Percentiles rank a stretch among this genome's conserved stretches.
These are phyloP conservation scores for Drosophila cardini DNA, from an alignment of 1,140 invertebrate species.

Conservation along the genomic window DNA sequence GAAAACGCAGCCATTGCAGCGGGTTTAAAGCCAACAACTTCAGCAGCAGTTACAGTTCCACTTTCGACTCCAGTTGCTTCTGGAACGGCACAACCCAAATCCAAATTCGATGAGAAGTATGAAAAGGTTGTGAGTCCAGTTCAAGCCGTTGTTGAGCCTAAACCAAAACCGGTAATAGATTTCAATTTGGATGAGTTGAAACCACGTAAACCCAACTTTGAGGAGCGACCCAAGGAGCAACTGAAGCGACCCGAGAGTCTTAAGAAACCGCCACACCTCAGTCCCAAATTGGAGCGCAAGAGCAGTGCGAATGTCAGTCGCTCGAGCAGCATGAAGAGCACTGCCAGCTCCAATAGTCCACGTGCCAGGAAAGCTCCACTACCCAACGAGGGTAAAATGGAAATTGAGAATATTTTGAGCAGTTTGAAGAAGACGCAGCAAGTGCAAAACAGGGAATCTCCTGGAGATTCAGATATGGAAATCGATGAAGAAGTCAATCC, in stretches of 20 bases:
- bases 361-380: slow-evolving; percentile 37
- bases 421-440: slow-evolving; percentile 63
- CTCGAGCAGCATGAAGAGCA: slow-evolving; percentile 66
- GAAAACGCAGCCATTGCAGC: slow-evolving; percentile 75
- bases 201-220: slow-evolving; percentile 71
- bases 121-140: slow-evolving; percentile 55
- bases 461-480: slow-evolving; percentile 53
- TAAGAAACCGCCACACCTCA: slow-evolving; percentile 41
- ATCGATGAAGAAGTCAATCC: slow-evolving; percentile 50
- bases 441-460: slow-evolving; percentile 41
- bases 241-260: slow-evolving; percentile 41
- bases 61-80: background rate
- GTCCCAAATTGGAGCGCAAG: slow-evolving; percentile 50
- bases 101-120: slow-evolving; percentile 73
- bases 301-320: slow-evolving; percentile 64
- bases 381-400: slow-evolving; percentile 58
- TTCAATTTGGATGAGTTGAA: slow-evolving; percentile 68
- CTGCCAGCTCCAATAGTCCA: slow-evolving; percentile 53
- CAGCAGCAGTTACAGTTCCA: background rate
- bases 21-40: slow-evolving; percentile 33
- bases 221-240: slow-evolving; percentile 65
- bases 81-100: slow-evolving; percentile 52
- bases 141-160: slow-evolving; percentile 22
- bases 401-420: slow-evolving; percentile 67
- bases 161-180: slow-evolving; percentile 67